Percentiles rank a stretch among this genome's conserved stretches.
Conservation (phyloP, 2,113 vertebrate genomes). For the Pithys albifrons region DNA sequence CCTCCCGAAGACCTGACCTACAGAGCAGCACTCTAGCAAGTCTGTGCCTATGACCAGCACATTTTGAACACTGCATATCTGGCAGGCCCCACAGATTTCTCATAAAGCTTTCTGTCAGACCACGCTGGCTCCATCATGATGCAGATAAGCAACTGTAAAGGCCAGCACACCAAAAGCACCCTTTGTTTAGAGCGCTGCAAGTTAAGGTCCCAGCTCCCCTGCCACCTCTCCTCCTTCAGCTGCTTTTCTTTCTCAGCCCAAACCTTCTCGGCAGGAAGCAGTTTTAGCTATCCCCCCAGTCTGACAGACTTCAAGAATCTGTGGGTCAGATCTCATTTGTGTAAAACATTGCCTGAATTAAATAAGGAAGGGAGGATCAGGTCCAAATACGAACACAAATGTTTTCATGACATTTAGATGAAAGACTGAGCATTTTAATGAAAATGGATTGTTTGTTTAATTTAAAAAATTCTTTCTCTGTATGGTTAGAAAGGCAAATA, state of each 20-base stretch:
- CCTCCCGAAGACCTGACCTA: not conserved
- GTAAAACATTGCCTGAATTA: not conserved
- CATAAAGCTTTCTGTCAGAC: not conserved
- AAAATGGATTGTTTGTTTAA: not conserved
- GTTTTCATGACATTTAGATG: constrained; percentile 8
- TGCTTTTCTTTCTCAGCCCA: not conserved
- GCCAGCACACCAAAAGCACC: not conserved
- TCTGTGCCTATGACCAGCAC: accelerated
- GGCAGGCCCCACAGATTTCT: not conserved
- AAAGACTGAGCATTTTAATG: not conserved
- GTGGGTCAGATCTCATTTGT: not conserved
- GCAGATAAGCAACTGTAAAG: not conserved
- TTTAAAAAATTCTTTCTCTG: constrained; percentile 9
- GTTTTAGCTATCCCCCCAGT: not conserved
- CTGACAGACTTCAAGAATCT: not conserved
- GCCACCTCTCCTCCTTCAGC: not conserved
- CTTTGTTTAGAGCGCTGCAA: not conserved
- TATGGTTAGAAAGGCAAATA: constrained; percentile 1
- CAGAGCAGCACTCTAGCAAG: not conserved
- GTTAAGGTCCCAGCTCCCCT: not conserved
- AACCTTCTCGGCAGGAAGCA: not conserved
- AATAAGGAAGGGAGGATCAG: not conserved
- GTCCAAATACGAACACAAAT: not conserved
- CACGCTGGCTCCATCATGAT: not conserved
- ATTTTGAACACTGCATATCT: not conserved